phyloP scores from a whole-genome alignment of 2,113 vertebrate genomes.

The Neodontobutis hainanensis region DNA sequence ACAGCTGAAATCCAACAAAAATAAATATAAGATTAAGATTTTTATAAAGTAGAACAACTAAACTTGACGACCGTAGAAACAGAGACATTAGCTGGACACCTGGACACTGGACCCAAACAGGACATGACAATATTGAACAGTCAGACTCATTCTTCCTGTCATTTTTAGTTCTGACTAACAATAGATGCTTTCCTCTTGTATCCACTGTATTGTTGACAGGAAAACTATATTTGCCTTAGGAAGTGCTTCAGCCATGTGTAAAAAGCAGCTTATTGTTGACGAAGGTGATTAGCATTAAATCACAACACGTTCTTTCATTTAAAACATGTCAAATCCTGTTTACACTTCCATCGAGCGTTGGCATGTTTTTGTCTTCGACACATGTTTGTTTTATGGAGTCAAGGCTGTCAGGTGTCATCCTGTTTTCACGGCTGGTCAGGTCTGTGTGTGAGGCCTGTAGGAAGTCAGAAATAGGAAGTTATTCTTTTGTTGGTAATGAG shows the following conservation, averaged over 20 bases:
- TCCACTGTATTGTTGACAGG: constrained; percentile 46
- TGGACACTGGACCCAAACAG: constrained; percentile 66
- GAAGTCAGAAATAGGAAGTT: constrained; percentile 58
- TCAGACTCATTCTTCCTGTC: constrained; percentile 68
- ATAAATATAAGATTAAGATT: constrained; percentile 4
- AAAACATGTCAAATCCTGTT: constrained; percentile 73
- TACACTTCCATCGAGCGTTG: constrained; percentile 31
- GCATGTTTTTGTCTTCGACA: constrained; percentile 34
- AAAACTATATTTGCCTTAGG: constrained; percentile 52
- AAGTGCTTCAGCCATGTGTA: constrained; percentile 58
- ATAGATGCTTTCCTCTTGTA: constrained; percentile 30
- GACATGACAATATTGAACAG: constrained; percentile 62
- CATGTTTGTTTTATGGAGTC: constrained; percentile 41
- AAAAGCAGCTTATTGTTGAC: constrained; percentile 57
- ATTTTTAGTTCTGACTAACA: constrained; percentile 53
- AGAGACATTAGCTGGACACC: constrained; percentile 63
- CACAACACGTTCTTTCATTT: constrained; percentile 59
- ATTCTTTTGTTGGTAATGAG: constrained; percentile 54
- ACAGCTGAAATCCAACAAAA: constrained; percentile 36
- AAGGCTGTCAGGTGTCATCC: constrained; percentile 79
- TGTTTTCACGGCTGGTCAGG: constrained; percentile 68
- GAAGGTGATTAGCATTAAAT: constrained; percentile 62
- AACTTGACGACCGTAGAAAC: constrained; percentile 26
- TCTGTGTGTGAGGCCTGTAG: constrained; percentile 48
- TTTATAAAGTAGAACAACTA: not conserved